Evolutionary conservation across 2,113 vertebrate genomes (phyloP).

Genomic region (Hydrochoerus hydrochaeris): DNA sequence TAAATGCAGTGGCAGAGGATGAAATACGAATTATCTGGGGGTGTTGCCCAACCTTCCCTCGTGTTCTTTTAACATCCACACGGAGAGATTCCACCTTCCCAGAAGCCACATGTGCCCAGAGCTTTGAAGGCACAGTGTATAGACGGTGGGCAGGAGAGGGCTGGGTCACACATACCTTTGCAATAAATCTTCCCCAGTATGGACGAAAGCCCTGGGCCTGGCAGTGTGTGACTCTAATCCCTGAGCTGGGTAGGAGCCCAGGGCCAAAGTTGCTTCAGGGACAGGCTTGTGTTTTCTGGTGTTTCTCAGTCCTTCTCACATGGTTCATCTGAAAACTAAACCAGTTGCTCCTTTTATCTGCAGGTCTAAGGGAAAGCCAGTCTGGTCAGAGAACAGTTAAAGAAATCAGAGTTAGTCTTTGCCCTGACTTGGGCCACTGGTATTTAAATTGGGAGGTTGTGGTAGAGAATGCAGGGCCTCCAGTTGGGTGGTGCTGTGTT

Average conservation of each 20-base stretch:
- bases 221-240: fast-evolving
- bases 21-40: neutral
- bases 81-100: neutral
- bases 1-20: neutral
- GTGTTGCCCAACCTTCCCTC: neutral
- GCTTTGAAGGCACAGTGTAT: neutral
- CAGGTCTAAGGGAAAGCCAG: neutral
- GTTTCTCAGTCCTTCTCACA: neutral
- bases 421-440: neutral
- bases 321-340: neutral
- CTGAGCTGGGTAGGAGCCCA: neutral
- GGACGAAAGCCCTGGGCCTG: neutral
- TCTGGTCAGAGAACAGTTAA: conserved; percentile 60
- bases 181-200: neutral
- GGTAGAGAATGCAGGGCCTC: conserved; percentile 43
- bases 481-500: conserved; percentile 59
- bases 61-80: neutral
- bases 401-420: neutral
- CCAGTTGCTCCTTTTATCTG: neutral
- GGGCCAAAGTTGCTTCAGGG: neutral
- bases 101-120: neutral
- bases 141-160: neutral
- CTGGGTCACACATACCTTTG: neutral
- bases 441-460: conserved; percentile 54
- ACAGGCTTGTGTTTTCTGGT: neutral